Evolutionary conservation across 2,888 invertebrate genomes (phyloP), one percentile per base, ranked within the genome.

Genomic region (Rotaria magnacalcarata): DNA sequence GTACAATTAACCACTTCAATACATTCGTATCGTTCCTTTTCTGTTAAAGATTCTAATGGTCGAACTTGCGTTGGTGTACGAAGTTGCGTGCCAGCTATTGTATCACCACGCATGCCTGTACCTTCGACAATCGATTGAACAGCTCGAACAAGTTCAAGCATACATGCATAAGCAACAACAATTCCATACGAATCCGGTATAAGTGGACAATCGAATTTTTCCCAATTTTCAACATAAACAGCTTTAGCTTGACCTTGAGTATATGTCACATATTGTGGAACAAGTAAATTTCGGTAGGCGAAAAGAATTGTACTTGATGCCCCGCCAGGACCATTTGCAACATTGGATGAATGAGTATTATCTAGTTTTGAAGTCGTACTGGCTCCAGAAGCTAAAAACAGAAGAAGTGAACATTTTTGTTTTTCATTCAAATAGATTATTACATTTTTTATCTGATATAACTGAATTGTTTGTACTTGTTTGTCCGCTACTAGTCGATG

Each of bases 181-280:
- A 99, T 95, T 8, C 97, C 96, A 92, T 98, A 99, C 0, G 98
- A 97, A 88, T 98, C 97, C n/a, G 96, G 95, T 88, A 98, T 95
- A 21, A 93, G 91, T 0, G 97, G 97, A 14, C 97, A 95, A 89
- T 99, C 98, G 34, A 94, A 93, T 90, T 97, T 96, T 90, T 99
- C 99, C 89, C 97, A 91, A 94, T 97, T 95, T 91, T 99, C 99
- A 90, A 98, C 93, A 90, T 96, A 86, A 86, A 91, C 88, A 85
- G 85, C 86, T 85, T 90, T 86, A 24, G 85, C 75, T 85, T 87
- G 87, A 52, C 86, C 86, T 60, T 84, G 84, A 24, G 85, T 58
- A 60, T 87, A 86, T 21, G 86, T 87, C n/a, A 84, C 85, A 84
- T 96, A 94, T 47, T 80, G 80, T 47, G 80, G 80, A n/a, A 80